phyloP scores from a whole-genome alignment of 2,113 vertebrate species.

The Mobula birostris region DNA sequence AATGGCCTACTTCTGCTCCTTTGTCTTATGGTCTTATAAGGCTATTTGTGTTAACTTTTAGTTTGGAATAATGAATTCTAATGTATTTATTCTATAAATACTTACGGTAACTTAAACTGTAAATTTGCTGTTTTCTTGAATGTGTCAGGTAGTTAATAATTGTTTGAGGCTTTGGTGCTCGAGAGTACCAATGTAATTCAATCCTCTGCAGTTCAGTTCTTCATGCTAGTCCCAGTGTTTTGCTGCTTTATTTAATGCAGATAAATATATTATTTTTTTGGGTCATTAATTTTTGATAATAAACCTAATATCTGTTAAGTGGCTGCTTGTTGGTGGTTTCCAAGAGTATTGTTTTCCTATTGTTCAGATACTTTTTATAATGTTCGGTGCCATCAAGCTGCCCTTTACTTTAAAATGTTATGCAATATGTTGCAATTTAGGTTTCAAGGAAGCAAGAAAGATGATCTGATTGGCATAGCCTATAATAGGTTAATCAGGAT shows the following conservation, averaged over 20 bases:
- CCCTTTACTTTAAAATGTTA: not conserved
- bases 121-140: not conserved
- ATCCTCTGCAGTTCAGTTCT: not conserved
- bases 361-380: not conserved
- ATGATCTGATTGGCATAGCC: conserved; percentile 93
- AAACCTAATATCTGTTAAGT: not conserved
- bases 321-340: not conserved
- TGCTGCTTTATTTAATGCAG: not conserved
- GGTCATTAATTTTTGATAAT: not conserved
- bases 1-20: too few species aligned
- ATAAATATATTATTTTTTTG: not conserved
- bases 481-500: conserved; percentile 95
- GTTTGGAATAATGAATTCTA: not conserved
- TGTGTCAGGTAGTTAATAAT: not conserved
- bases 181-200: not conserved
- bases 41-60: not conserved
- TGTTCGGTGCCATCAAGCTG: not conserved
- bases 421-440: conserved; percentile 48
- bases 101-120: not conserved
- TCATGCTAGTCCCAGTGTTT: not conserved
- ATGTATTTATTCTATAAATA: not conserved
- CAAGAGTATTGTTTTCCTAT: not conserved
- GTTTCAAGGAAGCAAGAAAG: conserved; percentile 91
- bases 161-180: not conserved
- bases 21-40: too few species aligned